These are phyloP conservation scores for Aldrovandia affinis DNA, from an alignment of 2,797 vertebrate genomes.

Conservation along the genomic window DNA sequence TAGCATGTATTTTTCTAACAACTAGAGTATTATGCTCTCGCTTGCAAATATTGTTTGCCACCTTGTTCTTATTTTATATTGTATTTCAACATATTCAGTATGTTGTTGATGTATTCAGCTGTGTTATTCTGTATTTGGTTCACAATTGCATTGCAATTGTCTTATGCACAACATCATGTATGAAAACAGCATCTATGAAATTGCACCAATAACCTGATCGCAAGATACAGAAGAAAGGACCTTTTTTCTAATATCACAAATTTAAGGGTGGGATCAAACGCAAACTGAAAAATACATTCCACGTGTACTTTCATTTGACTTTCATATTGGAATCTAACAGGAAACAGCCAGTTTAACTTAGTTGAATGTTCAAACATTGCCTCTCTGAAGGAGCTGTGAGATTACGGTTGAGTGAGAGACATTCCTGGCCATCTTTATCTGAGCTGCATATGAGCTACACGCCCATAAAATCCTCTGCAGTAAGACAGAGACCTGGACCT, in stretches of 20 bases:
- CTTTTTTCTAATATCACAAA: not conserved
- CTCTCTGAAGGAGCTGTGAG: not conserved
- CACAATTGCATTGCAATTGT: not conserved
- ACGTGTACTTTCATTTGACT: not conserved
- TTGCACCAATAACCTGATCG: not conserved
- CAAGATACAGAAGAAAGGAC: not conserved
- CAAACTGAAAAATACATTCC: not conserved
- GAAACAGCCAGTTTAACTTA: not conserved
- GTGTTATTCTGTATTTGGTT: not conserved
- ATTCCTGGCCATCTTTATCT: not conserved
- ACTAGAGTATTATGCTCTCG: conserved; percentile 44
- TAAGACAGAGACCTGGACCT: not conserved
- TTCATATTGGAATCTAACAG: not conserved
- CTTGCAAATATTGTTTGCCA: conserved; percentile 44
- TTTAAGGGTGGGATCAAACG: not conserved
- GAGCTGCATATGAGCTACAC: not conserved
- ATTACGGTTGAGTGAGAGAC: not conserved
- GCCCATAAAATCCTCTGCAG: not conserved
- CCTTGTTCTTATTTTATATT: conserved; percentile 32
- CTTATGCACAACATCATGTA: not conserved
- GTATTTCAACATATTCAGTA: conserved; percentile 12
- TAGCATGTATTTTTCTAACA: conserved; percentile 34
- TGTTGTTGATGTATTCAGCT: not conserved
- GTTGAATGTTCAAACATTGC: not conserved
- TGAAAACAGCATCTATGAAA: not conserved